A percentile compares a stretch with the other conserved stretches of the same genome.
These are phyloP conservation scores for Ricordea florida DNA, from an alignment of 92 coral and sea anemone genomes.

Conservation along the genomic window DNA sequence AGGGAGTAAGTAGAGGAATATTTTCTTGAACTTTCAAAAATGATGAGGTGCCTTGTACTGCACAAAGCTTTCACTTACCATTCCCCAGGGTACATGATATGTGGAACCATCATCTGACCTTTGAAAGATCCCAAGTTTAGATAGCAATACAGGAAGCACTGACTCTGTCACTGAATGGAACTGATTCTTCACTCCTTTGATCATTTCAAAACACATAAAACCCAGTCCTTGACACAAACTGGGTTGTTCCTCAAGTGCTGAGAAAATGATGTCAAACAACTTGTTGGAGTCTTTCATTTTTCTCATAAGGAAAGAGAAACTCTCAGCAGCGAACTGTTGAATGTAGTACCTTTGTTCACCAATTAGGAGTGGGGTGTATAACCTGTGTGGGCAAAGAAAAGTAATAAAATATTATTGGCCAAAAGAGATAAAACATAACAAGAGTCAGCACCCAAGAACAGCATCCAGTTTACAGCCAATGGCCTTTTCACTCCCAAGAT, in stretches of 20 bases:
- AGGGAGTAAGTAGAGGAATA: no score
- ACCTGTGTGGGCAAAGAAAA: constrained; percentile 32
- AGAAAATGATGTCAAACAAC: constrained; percentile 62
- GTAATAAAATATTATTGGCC: background rate
- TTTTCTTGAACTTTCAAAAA: no score
- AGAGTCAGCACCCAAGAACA: no score
- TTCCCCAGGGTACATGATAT: constrained; percentile 45
- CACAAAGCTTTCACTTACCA: no score
- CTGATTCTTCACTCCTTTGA: constrained; percentile 84
- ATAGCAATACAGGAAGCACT: constrained; percentile 65
- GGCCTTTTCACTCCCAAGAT: no score
- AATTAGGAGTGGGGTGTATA: constrained; percentile 80
- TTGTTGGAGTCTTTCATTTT: constrained; percentile 72
- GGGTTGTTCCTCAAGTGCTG: constrained; percentile 41
- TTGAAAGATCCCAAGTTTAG: constrained; percentile 67
- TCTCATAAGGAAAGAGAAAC: constrained; percentile 90
- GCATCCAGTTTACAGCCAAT: no score
- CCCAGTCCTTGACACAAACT: constrained; percentile 87
- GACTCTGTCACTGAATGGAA: constrained; percentile 87
- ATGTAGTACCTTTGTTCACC: constrained; percentile 78
- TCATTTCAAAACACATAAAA: constrained; percentile 79
- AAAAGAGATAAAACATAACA: background rate
- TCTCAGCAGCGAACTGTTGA: constrained; percentile 94
- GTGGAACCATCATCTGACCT: background rate
- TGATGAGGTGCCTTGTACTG: no score